A percentile compares a stretch with the other conserved stretches of the same genome.
phyloP scores from a whole-genome alignment of 2,113 vertebrate genomes.

The Cyprinus carpio region DNA sequence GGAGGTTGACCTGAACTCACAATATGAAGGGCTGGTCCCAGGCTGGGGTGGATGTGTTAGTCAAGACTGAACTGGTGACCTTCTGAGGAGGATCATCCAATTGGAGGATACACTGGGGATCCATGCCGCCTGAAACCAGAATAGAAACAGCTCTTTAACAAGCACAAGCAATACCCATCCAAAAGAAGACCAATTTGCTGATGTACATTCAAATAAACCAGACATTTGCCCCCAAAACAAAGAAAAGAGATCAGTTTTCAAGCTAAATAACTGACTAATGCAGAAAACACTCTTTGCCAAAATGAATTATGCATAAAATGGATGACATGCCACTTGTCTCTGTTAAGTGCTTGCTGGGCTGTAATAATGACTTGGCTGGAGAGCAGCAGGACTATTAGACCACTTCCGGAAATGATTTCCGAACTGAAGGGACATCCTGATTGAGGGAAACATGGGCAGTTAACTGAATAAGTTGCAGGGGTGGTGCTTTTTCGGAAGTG shows the following conservation, averaged over 20 bases:
- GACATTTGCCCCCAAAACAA: background rate
- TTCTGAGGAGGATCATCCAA: constrained; percentile 89
- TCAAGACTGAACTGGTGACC: constrained; percentile 77
- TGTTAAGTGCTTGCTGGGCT: constrained; percentile 18
- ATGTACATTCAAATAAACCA: background rate
- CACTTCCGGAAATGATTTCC: constrained; percentile 34
- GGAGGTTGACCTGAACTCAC: constrained; percentile 74
- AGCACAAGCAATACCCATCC: background rate
- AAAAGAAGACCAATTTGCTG: background rate
- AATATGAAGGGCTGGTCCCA: constrained; percentile 95
- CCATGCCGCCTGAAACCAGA: constrained; percentile 72
- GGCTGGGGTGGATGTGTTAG: constrained; percentile 71
- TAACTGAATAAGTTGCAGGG: constrained; percentile 1
- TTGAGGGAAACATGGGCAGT: constrained; percentile 13
- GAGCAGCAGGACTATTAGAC: constrained; percentile 22
- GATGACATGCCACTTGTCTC: constrained; percentile 22
- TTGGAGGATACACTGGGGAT: constrained; percentile 77
- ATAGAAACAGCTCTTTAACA: constrained; percentile 39
- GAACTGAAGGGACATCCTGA: constrained; percentile 33
- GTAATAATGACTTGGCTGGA: constrained; percentile 28
- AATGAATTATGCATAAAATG: constrained; percentile 54
- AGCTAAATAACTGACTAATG: constrained; percentile 1
- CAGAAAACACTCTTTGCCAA: background rate
- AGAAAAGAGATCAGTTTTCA: background rate
- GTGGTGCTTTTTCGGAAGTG: constrained; percentile 3